These are phyloP conservation scores for Ameiurus melas DNA, from an alignment of 2,113 vertebrate genomes.

Conservation along the genomic window DNA sequence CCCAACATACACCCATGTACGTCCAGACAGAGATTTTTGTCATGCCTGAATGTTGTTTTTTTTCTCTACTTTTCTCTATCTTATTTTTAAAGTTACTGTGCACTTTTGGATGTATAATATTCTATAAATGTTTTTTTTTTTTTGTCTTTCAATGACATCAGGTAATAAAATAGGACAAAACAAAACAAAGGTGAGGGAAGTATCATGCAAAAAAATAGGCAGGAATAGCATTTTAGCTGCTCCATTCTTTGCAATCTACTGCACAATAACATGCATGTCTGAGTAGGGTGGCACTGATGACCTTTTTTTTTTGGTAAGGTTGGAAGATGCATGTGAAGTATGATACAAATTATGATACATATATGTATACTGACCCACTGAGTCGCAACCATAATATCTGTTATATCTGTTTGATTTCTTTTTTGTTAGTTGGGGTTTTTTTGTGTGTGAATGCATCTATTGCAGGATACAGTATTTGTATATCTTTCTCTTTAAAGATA, in stretches of 20 bases:
- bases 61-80: slow-evolving; percentile 42
- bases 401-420: neutral
- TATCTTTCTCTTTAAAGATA: slow-evolving; percentile 46
- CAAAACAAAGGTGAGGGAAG: slow-evolving; percentile 45
- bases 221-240: slow-evolving; percentile 50
- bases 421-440: neutral
- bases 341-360: slow-evolving; percentile 81
- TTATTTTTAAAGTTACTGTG: slow-evolving; percentile 44
- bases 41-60: slow-evolving; percentile 70
- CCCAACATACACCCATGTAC: slow-evolving; percentile 36
- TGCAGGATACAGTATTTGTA: slow-evolving; percentile 58
- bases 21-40: slow-evolving; percentile 54
- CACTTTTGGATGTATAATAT: slow-evolving; percentile 49
- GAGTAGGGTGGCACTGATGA: slow-evolving; percentile 47
- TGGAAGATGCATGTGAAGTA: slow-evolving; percentile 76
- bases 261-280: slow-evolving; percentile 60
- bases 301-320: slow-evolving; percentile 55
- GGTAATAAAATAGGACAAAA: slow-evolving; percentile 56
- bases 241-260: slow-evolving; percentile 50
- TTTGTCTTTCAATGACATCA: slow-evolving; percentile 46
- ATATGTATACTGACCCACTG: slow-evolving; percentile 54
- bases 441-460: slow-evolving; percentile 48
- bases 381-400: slow-evolving; percentile 17
- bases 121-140: slow-evolving; percentile 43
- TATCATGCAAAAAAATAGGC: slow-evolving; percentile 71